Base-by-base conservation (phyloP, 2,888 invertebrate species). In the Rhaphigaster nebulosa region DNA sequence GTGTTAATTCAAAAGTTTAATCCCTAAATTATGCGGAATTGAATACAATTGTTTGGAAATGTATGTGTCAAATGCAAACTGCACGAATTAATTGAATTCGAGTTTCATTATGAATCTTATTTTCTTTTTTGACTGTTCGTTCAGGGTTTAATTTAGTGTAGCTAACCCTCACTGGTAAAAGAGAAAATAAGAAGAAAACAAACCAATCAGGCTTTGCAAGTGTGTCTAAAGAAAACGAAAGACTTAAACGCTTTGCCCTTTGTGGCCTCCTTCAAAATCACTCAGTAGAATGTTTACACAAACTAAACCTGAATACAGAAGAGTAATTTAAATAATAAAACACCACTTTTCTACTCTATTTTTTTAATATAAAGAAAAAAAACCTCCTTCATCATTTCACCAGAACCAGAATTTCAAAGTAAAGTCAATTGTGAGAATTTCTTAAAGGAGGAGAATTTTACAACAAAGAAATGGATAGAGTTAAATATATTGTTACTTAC, bases 171-270 rank as follows among this genome's bases (percentile, higher is more conserved):
- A 38, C 6, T 38, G 23, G 70, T 8, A 20, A 38, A 76, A 76
- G 70, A 76, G 70, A 12, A 76, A 76, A 38, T 76, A 76, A 34
- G 70, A 76, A 0, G 70, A 76, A 76, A 76, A 38, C 70, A 76
- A 76, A 76, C 70, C 70, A 76, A 76, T 76, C 34, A 76, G 70
- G 20, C 70, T 76, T 34, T 76, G 34, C 4, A 38, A 76, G 70
- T 34, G 70, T 38, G 70, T 5, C 70, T 76, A 38, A 76, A 38
- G 70, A 38, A 76, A 76, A 76, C 8, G 38, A 76, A 76, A 34
- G 34, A 76, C 70, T 76, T 76, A 38, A 76, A 38, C 70, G 20
- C 70, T 23, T 20, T 20, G 4, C 8, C 38, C 38, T 76, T 76
- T 76, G 70, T 76, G 1, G 6, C 70, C 34, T 76, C 12, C 65